These are phyloP conservation scores for Drosophila quasianomalipes DNA, from an alignment of 2,888 invertebrate species.

Conservation along the genomic window DNA sequence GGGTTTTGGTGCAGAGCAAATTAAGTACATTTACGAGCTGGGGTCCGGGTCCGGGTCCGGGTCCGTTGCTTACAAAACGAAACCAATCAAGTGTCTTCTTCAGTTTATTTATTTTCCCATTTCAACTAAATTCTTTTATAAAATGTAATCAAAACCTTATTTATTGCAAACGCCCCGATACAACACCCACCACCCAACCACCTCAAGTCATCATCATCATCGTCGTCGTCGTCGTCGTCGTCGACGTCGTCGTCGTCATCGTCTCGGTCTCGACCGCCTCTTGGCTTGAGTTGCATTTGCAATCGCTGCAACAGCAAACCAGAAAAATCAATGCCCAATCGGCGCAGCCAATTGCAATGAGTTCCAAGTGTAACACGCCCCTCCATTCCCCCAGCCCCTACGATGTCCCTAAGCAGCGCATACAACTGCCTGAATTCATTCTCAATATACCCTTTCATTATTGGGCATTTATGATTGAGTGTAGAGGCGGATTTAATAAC, in stretches of 20 bases:
- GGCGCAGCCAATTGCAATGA: conserved; percentile 59
- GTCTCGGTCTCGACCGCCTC: conserved; percentile 64
- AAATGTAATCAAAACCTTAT: conserved; percentile 84
- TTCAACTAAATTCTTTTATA: conserved; percentile 79
- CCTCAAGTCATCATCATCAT: conserved; percentile 54
- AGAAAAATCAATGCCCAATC: conserved; percentile 77
- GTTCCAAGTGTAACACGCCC: conserved; percentile 36
- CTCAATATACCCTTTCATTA: conserved; percentile 30
- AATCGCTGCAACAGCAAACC: conserved; percentile 43
- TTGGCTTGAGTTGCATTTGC: conserved; percentile 73
- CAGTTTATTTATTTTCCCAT: conserved; percentile 77
- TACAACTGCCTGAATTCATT: conserved; percentile 59
- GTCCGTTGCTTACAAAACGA: conserved; percentile 75
- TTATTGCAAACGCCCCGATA: conserved; percentile 62
- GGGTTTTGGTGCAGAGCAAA: conserved; percentile 28
- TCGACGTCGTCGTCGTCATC: background rate
- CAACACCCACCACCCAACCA: conserved; percentile 9
- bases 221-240: conserved; percentile 23
- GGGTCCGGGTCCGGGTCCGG: conserved; percentile 1
- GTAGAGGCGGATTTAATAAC: background rate
- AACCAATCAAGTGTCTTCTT: conserved; percentile 84
- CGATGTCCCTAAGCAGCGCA: conserved; percentile 37
- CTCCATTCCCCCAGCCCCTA: background rate
- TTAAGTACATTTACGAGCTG: conserved; percentile 55
- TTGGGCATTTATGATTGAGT: background rate